Conservation (phyloP, 2,797 vertebrate genomes). For the Premnoplex brunnescens region DNA sequence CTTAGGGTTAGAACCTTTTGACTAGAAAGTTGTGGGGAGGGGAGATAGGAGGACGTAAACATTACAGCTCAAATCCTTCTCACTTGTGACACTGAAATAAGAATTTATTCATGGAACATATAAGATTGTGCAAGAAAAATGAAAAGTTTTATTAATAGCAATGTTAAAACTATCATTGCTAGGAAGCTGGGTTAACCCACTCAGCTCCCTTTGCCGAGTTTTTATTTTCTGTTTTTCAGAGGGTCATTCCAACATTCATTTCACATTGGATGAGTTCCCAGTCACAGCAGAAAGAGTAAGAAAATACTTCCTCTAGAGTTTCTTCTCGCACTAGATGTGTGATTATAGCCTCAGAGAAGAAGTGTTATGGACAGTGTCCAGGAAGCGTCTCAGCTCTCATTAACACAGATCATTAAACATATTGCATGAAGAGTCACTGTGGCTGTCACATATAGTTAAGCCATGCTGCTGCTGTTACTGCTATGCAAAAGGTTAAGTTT, state of each 20-base stretch:
- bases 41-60: neutral
- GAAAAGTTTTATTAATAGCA: neutral
- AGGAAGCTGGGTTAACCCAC: neutral
- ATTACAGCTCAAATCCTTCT: neutral
- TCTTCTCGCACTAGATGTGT: neutral
- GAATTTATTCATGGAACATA: neutral
- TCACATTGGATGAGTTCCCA: neutral
- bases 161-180: neutral
- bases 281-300: neutral
- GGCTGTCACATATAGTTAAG: neutral
- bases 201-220: neutral
- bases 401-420: neutral
- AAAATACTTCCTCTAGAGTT: neutral
- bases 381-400: neutral
- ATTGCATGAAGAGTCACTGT: neutral
- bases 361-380: neutral
- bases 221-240: neutral
- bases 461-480: neutral
- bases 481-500: neutral
- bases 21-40: neutral
- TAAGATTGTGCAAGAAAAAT: neutral
- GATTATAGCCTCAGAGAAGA: neutral
- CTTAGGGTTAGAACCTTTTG: neutral
- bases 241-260: neutral
- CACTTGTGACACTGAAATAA: neutral